Evolutionary conservation across 2,888 invertebrate genomes (phyloP).

Genomic region (Conus canariensis): DNA sequence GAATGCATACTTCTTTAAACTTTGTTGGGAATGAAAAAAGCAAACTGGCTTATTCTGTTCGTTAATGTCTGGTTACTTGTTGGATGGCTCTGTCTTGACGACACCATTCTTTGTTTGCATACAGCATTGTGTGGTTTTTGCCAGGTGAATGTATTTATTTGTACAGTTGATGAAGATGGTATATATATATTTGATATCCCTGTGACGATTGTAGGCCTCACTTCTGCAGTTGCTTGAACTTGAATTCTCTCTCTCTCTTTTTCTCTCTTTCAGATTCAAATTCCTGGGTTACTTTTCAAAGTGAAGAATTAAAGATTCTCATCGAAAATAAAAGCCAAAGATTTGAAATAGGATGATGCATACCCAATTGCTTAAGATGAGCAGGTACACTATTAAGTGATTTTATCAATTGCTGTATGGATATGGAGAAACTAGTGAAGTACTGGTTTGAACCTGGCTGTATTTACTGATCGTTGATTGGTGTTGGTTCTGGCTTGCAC

Average conservation of each 20-base stretch:
- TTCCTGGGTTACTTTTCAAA: too few relatives aligned
- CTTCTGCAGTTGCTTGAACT: not conserved
- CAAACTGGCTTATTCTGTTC: too few relatives aligned
- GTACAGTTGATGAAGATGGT: not conserved
- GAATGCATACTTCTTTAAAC: not conserved
- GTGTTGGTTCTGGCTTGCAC: constrained; percentile 75
- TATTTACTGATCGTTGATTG: constrained; percentile 83
- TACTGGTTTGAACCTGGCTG: too few relatives aligned
- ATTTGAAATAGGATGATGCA: constrained; percentile 92
- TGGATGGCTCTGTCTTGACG: too few relatives aligned
- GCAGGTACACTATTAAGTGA: too few relatives aligned
- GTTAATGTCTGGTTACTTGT: too few relatives aligned
- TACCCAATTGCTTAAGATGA: too few relatives aligned
- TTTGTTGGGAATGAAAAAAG: too few relatives aligned
- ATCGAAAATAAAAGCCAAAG: constrained; percentile 73
- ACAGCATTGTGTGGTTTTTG: not conserved
- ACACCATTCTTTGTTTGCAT: too few relatives aligned
- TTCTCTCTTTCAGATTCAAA: not conserved
- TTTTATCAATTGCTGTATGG: too few relatives aligned
- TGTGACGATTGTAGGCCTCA: not conserved
- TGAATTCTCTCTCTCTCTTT: not conserved
- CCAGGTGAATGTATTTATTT: not conserved
- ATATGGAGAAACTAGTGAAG: too few relatives aligned
- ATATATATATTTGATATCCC: not conserved
- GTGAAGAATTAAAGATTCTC: too few relatives aligned